Percentiles rank a stretch among this genome's conserved stretches.
Conservation (phyloP, 2,888 invertebrate genomes). For the Ennomos erosarius region DNA sequence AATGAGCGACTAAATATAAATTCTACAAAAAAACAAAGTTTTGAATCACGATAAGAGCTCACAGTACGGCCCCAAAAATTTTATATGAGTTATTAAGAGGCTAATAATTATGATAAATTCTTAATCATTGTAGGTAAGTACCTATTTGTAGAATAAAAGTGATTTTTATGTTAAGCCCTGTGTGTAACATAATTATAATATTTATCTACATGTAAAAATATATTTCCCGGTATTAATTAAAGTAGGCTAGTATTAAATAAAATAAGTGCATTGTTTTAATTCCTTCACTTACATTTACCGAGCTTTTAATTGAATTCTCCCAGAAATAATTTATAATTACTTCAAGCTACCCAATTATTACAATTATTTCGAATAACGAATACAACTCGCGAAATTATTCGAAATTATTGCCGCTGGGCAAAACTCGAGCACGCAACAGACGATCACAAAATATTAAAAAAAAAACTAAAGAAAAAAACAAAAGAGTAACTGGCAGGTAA, state of each 20-base stretch:
- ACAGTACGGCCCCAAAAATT: no score
- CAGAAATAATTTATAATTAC: slow-evolving; percentile 42
- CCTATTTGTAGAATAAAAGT: no score
- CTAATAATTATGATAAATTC: no score
- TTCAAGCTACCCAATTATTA: slow-evolving; percentile 52
- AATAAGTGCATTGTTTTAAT: slow-evolving; percentile 27
- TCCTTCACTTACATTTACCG: slow-evolving; percentile 17
- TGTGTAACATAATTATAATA: no score
- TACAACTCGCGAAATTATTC: slow-evolving; percentile 44
- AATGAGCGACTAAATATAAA: no score
- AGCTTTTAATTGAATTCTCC: slow-evolving; percentile 19
- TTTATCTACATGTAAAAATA: no score
- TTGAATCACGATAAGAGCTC: no score
- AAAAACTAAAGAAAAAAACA: slow-evolving; percentile 47
- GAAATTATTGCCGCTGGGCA: slow-evolving; percentile 50
- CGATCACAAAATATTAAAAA: slow-evolving; percentile 46
- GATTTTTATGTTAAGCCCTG: no score
- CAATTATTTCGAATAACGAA: slow-evolving; percentile 45
- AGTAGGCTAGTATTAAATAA: not conserved
- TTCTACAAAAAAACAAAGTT: no score
- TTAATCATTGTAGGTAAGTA: no score
- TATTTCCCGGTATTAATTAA: no score
- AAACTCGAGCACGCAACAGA: slow-evolving; percentile 49
- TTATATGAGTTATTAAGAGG: no score
- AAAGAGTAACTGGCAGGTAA: slow-evolving; percentile 70